phyloP scores from a whole-genome alignment of 1,140 invertebrate genomes.

The Phenacoccus solenopsis region DNA sequence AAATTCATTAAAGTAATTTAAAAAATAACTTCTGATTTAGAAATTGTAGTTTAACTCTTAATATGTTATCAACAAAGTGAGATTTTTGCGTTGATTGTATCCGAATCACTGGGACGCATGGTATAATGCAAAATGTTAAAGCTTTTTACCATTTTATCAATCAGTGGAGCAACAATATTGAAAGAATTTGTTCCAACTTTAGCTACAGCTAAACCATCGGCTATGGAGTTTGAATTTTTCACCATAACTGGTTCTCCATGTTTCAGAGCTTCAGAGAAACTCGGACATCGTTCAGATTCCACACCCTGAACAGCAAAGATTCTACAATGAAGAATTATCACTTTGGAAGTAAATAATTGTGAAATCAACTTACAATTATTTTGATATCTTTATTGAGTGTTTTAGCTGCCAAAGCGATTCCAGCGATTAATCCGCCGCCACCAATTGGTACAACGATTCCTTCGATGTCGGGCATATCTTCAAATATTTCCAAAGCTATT shows the following conservation, averaged over 20 bases:
- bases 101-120: no score
- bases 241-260: slow-evolving; percentile 53
- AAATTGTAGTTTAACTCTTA: no score
- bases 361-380: slow-evolving; percentile 47
- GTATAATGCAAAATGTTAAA: no score
- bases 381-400: slow-evolving; percentile 62
- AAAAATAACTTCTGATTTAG: no score
- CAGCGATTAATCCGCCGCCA: slow-evolving; percentile 78
- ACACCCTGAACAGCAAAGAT: slow-evolving; percentile 55
- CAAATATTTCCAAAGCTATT: slow-evolving; percentile 78
- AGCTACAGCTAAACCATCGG: slow-evolving; percentile 84
- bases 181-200: slow-evolving; percentile 80
- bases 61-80: no score
- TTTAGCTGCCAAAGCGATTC: slow-evolving; percentile 75
- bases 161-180: slow-evolving; percentile 54
- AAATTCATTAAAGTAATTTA: no score
- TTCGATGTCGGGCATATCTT: slow-evolving; percentile 64
- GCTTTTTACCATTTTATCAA: slow-evolving; percentile 72
- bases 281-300: slow-evolving; percentile 78
- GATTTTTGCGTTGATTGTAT: no score
- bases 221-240: slow-evolving; percentile 60
- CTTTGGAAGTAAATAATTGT: not conserved
- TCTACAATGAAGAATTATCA: not conserved
- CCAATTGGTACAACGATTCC: slow-evolving; percentile 75
- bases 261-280: slow-evolving; percentile 62